phyloP scores from a whole-genome alignment of 2,113 vertebrate genomes.

The Acanthisitta chloris region DNA sequence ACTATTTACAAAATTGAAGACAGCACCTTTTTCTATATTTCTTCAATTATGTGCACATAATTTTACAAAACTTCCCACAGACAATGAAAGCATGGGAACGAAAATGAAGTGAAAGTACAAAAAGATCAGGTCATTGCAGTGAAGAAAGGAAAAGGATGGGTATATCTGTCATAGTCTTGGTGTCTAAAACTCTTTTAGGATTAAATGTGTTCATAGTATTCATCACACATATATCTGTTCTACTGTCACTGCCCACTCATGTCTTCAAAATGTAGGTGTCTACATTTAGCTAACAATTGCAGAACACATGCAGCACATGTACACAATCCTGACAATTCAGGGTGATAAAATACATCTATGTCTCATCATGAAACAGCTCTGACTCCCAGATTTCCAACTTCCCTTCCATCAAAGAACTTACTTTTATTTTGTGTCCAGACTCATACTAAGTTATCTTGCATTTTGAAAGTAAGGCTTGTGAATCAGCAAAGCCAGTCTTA shows the following conservation, averaged over 20 bases:
- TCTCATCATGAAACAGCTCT: neutral
- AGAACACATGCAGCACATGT: fast-evolving
- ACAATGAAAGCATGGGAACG: neutral
- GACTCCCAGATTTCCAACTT: neutral
- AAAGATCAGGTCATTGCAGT: neutral
- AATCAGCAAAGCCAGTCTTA: neutral
- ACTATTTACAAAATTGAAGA: neutral
- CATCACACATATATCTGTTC: neutral
- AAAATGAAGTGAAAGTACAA: neutral
- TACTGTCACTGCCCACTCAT: neutral
- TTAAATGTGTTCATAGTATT: neutral
- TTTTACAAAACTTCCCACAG: neutral
- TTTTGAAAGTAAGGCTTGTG: neutral
- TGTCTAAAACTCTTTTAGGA: neutral
- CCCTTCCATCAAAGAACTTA: neutral
- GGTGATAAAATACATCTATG: neutral
- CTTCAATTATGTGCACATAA: neutral
- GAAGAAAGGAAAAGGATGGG: neutral
- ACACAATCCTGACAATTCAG: neutral
- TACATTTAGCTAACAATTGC: neutral
- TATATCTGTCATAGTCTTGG: neutral
- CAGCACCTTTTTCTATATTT: neutral
- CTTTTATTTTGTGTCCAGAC: neutral
- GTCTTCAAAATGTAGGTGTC: neutral
- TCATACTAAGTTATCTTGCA: neutral